phyloP scores from a whole-genome alignment of 2,888 invertebrate species.

The Euproctis similis region DNA sequence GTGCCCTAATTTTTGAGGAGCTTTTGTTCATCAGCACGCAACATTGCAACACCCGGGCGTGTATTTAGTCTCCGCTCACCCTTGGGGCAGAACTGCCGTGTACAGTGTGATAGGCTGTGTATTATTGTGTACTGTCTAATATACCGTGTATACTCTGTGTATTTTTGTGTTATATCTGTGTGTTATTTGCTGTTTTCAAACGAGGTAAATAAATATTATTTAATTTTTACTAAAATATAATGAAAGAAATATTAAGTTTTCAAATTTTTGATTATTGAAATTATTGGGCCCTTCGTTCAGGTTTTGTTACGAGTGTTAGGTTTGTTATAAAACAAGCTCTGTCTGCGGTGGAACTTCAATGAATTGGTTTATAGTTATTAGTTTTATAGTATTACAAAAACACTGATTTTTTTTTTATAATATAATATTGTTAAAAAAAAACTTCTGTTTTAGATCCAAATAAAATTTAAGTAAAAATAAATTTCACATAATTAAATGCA shows the following conservation, averaged over 20 bases:
- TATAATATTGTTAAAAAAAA: too few species aligned
- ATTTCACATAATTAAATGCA: too few species aligned
- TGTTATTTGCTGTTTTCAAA: constrained; percentile 11
- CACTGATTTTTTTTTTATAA: too few species aligned
- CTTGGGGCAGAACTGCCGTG: constrained; percentile 10
- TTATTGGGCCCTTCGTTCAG: background rate
- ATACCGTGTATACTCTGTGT: constrained; percentile 18
- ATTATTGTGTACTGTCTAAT: constrained; percentile 18
- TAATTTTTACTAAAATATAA: background rate
- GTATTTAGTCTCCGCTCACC: constrained; percentile 15
- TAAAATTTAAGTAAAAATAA: too few species aligned
- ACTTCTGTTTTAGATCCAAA: too few species aligned
- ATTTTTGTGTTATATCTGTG: constrained; percentile 14
- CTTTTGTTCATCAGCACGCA: constrained; percentile 13
- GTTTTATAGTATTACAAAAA: too few species aligned
- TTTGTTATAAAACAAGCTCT: background rate
- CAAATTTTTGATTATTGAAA: background rate
- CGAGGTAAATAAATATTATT: constrained; percentile 13
- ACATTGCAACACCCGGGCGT: constrained; percentile 13
- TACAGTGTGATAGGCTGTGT: constrained; percentile 11
- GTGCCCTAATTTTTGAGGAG: too few species aligned
- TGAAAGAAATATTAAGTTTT: too few species aligned
- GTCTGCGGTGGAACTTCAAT: too few species aligned
- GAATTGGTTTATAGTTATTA: too few species aligned
- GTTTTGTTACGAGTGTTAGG: background rate